Conservation (phyloP, 2,113 vertebrate genomes). For the Stictonetta naevosa region DNA sequence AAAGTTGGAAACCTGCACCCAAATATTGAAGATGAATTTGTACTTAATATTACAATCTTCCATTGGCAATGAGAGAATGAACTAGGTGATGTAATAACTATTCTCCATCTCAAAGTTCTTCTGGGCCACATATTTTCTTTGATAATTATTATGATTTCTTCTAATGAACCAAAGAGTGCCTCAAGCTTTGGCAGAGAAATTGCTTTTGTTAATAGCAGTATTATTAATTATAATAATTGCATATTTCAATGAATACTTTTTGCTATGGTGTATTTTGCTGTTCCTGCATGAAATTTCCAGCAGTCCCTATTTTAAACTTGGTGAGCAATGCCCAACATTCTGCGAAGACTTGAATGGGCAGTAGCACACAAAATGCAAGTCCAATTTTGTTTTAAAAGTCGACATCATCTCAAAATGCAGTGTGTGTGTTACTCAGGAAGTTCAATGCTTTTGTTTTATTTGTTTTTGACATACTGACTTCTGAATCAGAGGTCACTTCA, state of each 20-base stretch:
- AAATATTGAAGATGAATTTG: conserved; percentile 9
- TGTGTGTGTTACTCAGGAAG: not conserved
- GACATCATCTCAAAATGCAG: not conserved
- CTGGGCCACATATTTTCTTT: conserved; percentile 2
- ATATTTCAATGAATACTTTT: not conserved
- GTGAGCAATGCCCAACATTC: not conserved
- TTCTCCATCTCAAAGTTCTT: conserved; percentile 26
- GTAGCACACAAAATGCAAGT: not conserved
- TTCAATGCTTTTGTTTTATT: not conserved
- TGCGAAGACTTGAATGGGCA: not conserved
- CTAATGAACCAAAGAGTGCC: conserved; percentile 13
- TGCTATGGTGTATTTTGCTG: not conserved
- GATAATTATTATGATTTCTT: conserved; percentile 48
- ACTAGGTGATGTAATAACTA: not conserved
- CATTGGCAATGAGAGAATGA: not conserved
- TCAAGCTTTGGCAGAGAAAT: conserved; percentile 20
- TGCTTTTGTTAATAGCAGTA: conserved; percentile 1
- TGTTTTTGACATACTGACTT: not conserved
- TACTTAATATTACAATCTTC: not conserved
- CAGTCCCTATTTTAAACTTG: not conserved
- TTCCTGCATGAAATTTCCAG: not conserved
- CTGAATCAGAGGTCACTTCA: not conserved
- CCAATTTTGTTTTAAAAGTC: not conserved
- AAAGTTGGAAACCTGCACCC: not conserved
- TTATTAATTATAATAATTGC: conserved; percentile 50